phyloP scores from a whole-genome alignment of 1,140 invertebrate species.

The Sitophilus oryzae region DNA sequence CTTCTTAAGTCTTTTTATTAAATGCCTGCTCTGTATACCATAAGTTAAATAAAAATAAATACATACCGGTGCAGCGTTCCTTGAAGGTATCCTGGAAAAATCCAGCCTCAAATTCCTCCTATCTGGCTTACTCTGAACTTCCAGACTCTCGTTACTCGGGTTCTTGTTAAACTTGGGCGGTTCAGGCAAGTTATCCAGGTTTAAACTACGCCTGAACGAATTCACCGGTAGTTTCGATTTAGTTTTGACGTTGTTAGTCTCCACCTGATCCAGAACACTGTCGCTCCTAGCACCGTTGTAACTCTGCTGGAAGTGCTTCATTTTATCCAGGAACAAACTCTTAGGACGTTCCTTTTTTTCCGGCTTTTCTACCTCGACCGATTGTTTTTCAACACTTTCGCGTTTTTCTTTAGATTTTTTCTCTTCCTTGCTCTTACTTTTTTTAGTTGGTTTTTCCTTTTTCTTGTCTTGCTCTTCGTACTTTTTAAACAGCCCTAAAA shows the following conservation, averaged over 20 bases:
- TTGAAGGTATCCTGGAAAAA: slow-evolving; percentile 56
- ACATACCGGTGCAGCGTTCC: slow-evolving; percentile 47
- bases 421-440: slow-evolving; percentile 25
- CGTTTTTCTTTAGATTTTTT: slow-evolving; percentile 17
- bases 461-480: slow-evolving; percentile 52
- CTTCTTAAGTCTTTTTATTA: too few relatives aligned
- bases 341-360: slow-evolving; percentile 31
- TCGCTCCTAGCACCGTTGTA: slow-evolving; percentile 27
- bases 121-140: slow-evolving; percentile 26
- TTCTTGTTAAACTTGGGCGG: slow-evolving; percentile 24
- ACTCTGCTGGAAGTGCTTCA: slow-evolving; percentile 29
- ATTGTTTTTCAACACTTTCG: not conserved
- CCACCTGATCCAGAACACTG: slow-evolving; percentile 11
- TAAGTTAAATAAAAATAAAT: too few relatives aligned
- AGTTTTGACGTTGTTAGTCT: slow-evolving; percentile 23
- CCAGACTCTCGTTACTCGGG: slow-evolving; percentile 6
- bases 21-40: too few relatives aligned
- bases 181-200: slow-evolving; percentile 33
- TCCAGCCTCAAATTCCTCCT: slow-evolving; percentile 61
- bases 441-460: slow-evolving; percentile 33
- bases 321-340: slow-evolving; percentile 31
- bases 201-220: slow-evolving; percentile 37
- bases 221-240: slow-evolving; percentile 40
- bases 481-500: slow-evolving; percentile 67
- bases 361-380: slow-evolving; percentile 4